Evolutionary conservation across 2,888 invertebrate genomes (phyloP).

Genomic region (Acrocyrtus sp.): DNA sequence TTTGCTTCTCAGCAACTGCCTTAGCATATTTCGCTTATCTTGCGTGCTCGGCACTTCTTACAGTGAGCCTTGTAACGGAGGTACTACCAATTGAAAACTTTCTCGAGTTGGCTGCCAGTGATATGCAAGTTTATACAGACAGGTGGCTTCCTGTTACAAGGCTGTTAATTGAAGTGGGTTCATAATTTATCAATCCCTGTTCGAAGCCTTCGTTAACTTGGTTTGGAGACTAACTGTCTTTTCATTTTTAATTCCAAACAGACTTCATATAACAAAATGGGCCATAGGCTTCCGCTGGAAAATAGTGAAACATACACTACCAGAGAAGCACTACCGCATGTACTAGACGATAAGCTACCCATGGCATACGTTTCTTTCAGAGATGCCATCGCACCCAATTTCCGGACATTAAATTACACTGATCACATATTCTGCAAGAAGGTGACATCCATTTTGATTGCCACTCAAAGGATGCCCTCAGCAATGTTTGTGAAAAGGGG

Average conservation of each 20-base stretch:
- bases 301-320: constrained; percentile 15
- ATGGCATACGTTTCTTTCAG: constrained; percentile 41
- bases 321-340: constrained; percentile 4
- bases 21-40: constrained; percentile 23
- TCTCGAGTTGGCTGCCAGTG: constrained; percentile 18
- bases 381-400: constrained; percentile 35
- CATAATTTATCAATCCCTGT: no score
- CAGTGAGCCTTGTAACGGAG: constrained; percentile 24
- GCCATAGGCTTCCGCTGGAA: neutral
- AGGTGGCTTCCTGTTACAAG: constrained; percentile 45
- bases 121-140: constrained; percentile 34
- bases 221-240: neutral
- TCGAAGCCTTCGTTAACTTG: neutral
- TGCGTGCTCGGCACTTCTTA: constrained; percentile 35
- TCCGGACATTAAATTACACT: constrained; percentile 14
- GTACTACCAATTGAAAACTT: constrained; percentile 40
- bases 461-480: constrained; percentile 15
- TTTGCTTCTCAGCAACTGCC: constrained; percentile 15
- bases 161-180: constrained; percentile 26
- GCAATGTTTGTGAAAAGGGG: constrained; percentile 47
- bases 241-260: constrained; percentile 5
- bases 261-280: constrained; percentile 30
- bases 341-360: neutral
- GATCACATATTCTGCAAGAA: constrained; percentile 34
- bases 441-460: constrained; percentile 25